phyloP scores from a whole-genome alignment of 2,797 vertebrate genomes.

The Oreochromis mossambicus region DNA sequence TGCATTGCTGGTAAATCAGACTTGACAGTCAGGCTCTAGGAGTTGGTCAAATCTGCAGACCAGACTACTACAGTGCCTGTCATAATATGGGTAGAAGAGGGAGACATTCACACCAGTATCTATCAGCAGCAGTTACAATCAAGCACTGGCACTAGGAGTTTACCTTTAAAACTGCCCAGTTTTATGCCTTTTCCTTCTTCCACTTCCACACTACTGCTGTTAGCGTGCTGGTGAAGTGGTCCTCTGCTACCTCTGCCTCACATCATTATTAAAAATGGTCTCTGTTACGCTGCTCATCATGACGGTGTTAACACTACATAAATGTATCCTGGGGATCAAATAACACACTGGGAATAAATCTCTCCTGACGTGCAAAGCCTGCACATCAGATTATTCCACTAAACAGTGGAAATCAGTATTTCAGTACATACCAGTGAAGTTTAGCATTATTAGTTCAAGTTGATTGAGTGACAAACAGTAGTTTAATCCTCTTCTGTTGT shows the following conservation, averaged over 20 bases:
- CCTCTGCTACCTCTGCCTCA: not conserved
- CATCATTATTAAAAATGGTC: not conserved
- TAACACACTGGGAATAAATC: not conserved
- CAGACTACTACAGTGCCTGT: not conserved
- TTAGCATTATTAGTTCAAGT: not conserved
- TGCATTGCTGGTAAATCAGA: not conserved
- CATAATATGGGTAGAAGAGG: not conserved
- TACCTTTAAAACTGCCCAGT: not conserved
- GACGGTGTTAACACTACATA: not conserved
- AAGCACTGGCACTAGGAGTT: not conserved
- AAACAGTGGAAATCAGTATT: not conserved
- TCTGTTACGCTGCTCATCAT: not conserved
- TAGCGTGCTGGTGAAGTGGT: not conserved
- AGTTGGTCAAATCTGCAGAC: not conserved
- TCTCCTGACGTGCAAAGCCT: not conserved
- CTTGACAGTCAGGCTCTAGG: not conserved
- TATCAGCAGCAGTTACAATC: constrained; percentile 27
- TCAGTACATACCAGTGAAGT: not conserved
- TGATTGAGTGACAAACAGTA: not conserved
- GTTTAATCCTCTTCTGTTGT: not conserved
- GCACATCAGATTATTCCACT: not conserved
- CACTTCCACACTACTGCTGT: not conserved
- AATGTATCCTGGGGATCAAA: not conserved
- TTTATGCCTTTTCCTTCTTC: not conserved
- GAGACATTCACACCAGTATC: constrained; percentile 11